Conservation (phyloP, 2,888 invertebrate genomes). For the Aspidapion aeneum region DNA sequence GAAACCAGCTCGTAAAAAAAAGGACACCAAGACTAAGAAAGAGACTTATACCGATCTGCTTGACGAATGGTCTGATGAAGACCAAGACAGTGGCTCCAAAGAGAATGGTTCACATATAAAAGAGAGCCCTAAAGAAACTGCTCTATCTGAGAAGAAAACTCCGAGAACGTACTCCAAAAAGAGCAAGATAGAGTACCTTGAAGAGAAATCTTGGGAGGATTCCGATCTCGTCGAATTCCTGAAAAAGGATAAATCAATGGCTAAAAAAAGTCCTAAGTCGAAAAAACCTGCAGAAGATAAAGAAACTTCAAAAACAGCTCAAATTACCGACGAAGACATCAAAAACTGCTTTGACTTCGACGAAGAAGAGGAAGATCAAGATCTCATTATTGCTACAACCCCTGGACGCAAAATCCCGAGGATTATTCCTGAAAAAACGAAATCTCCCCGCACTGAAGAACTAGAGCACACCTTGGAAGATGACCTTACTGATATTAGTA, state of each 20-base stretch:
- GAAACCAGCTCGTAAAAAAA: constrained; percentile 22
- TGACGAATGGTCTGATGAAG: constrained; percentile 72
- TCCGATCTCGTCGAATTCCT: neutral
- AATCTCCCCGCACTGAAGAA: constrained; percentile 16
- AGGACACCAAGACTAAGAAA: constrained; percentile 43
- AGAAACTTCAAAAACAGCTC: neutral
- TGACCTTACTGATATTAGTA: constrained; percentile 17
- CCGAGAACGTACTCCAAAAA: constrained; percentile 3
- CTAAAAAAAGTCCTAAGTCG: neutral
- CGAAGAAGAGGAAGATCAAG: constrained; percentile 68
- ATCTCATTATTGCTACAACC: constrained; percentile 49
- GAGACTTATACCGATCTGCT: constrained; percentile 67
- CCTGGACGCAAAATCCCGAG: constrained; percentile 63
- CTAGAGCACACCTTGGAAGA: constrained; percentile 11
- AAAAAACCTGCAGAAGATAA: neutral
- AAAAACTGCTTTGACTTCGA: constrained; percentile 77
- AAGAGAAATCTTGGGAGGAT: neutral
- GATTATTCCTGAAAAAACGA: constrained; percentile 48
- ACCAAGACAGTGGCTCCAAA: constrained; percentile 5
- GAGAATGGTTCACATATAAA: neutral
- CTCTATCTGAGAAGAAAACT: constrained; percentile 1
- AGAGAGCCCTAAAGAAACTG: neutral
- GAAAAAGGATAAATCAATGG: neutral
- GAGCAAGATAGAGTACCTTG: neutral
- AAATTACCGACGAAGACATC: constrained; percentile 40